phyloP scores from a whole-genome alignment of 2,113 vertebrate genomes.

The Emydocephalus ijimae region DNA sequence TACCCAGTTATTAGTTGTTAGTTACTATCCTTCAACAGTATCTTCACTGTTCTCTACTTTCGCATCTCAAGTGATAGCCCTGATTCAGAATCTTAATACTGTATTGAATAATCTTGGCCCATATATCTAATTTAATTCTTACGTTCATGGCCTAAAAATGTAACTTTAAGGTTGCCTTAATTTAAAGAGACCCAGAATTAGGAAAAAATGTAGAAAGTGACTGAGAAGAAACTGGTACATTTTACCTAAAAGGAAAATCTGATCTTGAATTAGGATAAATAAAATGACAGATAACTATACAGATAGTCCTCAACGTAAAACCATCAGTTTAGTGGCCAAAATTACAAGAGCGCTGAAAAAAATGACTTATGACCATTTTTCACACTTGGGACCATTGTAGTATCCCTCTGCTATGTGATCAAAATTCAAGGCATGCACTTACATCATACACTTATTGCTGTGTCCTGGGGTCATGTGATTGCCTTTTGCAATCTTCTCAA shows the following conservation, averaged over 20 bases:
- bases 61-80: not conserved
- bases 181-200: too few species aligned
- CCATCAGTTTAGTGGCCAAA: not conserved
- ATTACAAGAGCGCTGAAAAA: not conserved
- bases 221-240: not conserved
- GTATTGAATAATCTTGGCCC: too few species aligned
- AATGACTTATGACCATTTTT: not conserved
- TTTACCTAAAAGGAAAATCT: not conserved
- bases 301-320: not conserved
- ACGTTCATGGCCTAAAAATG: too few species aligned
- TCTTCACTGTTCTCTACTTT: not conserved
- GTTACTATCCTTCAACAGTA: not conserved
- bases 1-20: not conserved
- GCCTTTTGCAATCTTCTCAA: not conserved
- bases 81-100: not conserved
- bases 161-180: too few species aligned
- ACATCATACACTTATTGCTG: not conserved
- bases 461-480: not conserved
- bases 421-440: not conserved
- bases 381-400: not conserved
- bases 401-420: not conserved
- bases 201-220: too few species aligned
- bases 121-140: too few species aligned
- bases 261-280: not conserved
- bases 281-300: not conserved